Conservation (phyloP, 2,888 invertebrate species). For the Meandrusa payeni region DNA sequence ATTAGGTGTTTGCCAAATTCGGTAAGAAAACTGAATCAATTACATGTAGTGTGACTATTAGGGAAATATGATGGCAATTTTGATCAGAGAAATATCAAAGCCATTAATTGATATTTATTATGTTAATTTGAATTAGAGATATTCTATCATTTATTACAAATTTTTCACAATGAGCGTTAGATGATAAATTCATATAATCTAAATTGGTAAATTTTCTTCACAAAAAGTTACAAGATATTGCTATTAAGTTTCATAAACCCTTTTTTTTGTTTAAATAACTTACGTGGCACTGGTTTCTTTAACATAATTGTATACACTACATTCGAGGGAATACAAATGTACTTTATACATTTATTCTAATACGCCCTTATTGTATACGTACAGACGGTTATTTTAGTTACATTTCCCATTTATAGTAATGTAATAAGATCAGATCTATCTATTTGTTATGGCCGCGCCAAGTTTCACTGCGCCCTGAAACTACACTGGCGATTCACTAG, state of each 20-base stretch:
- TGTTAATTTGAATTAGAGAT: too few relatives aligned
- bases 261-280: slow-evolving; percentile 19
- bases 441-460: background rate
- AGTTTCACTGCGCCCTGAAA: background rate
- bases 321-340: slow-evolving; percentile 10
- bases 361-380: slow-evolving; percentile 1
- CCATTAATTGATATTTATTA: too few relatives aligned
- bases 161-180: slow-evolving; percentile 12
- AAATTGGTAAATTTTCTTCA: too few relatives aligned
- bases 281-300: slow-evolving; percentile 22
- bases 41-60: too few relatives aligned
- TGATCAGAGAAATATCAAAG: background rate
- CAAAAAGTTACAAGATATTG: slow-evolving; percentile 18
- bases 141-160: too few relatives aligned
- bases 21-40: too few relatives aligned
- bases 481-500: too few relatives aligned
- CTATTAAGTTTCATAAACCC: slow-evolving; percentile 23
- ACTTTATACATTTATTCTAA: slow-evolving; percentile 1
- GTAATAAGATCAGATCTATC: slow-evolving; percentile 18
- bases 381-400: slow-evolving; percentile 3
- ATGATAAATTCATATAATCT: slow-evolving; percentile 18
- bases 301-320: slow-evolving; percentile 10
- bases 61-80: slow-evolving; percentile 2
- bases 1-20: too few relatives aligned
- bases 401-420: slow-evolving; percentile 2